These are phyloP conservation scores for Perizoma affinitatum DNA, from an alignment of 2,888 invertebrate genomes.

Conservation along the genomic window DNA sequence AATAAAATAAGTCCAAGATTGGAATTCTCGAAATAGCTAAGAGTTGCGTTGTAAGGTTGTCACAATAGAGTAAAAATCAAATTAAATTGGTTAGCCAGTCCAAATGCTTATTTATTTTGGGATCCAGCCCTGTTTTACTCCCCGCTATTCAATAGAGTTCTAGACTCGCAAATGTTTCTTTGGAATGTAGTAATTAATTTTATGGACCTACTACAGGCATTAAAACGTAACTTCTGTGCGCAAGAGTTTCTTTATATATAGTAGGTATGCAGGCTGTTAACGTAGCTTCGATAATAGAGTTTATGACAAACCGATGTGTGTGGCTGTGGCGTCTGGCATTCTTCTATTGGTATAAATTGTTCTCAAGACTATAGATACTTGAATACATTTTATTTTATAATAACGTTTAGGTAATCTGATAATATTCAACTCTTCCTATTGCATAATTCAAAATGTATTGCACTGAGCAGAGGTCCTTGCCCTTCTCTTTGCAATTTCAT, in stretches of 20 bases:
- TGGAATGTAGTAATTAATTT: constrained; percentile 30
- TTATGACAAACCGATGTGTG: constrained; percentile 10
- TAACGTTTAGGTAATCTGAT: neutral
- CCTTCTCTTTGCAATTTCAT: neutral
- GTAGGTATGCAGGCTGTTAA: constrained; percentile 22
- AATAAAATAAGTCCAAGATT: no score
- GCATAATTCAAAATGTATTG: neutral
- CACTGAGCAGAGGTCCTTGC: no score
- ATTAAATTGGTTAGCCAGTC: no score
- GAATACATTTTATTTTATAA: no score
- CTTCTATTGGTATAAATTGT: no score
- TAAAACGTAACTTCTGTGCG: constrained; percentile 25
- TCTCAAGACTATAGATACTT: no score
- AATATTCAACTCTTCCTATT: neutral
- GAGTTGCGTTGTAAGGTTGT: no score
- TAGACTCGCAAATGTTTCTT: constrained; percentile 24
- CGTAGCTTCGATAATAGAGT: constrained; percentile 8
- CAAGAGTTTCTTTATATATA: constrained; percentile 13
- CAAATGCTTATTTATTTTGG: no score
- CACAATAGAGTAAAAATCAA: no score
- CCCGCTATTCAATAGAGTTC: constrained; percentile 22
- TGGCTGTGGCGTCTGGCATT: neutral
- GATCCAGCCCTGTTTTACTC: constrained; percentile 22
- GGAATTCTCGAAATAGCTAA: no score
- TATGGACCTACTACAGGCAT: constrained; percentile 20